A percentile compares a stretch with the other conserved stretches of the same genome.
Evolutionary conservation across 1,140 invertebrate genomes (phyloP).

Genomic region (Drosophila triauraria): DNA sequence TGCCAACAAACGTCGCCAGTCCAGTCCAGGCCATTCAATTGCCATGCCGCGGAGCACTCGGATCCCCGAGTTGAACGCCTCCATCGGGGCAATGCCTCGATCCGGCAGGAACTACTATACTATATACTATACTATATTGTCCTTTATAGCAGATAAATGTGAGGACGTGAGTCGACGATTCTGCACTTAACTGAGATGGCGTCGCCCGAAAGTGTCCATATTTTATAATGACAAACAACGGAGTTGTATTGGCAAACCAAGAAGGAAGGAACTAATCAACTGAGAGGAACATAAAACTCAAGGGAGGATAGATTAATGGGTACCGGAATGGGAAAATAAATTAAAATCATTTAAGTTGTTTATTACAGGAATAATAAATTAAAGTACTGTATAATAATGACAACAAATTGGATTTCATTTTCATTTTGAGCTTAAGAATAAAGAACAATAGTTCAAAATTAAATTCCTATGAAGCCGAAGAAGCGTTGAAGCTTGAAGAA

Average conservation of each 20-base stretch:
- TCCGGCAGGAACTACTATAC: constrained; percentile 20
- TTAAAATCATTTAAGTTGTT: background rate
- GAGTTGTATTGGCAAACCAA: background rate
- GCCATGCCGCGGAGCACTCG: constrained; percentile 38
- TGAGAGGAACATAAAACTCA: background rate
- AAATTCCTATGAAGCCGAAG: background rate
- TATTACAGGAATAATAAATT: background rate
- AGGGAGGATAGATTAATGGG: background rate
- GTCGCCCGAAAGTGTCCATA: constrained; percentile 26
- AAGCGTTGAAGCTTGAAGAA: no score
- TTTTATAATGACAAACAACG: constrained; percentile 38
- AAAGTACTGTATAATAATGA: background rate
- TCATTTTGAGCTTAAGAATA: background rate
- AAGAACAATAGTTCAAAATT: rapidly evolving
- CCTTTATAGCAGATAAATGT: constrained; percentile 3
- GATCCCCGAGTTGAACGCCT: constrained; percentile 49
- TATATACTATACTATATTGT: background rate
- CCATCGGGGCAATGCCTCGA: constrained; percentile 37
- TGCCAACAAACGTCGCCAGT: constrained; percentile 71
- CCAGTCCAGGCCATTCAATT: constrained; percentile 45
- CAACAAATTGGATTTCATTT: no score
- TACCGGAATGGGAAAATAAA: background rate
- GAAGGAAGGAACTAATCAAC: background rate
- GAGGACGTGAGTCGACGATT: constrained; percentile 34
- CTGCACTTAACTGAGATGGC: constrained; percentile 23